phyloP scores from a whole-genome alignment of 2,888 invertebrate species.

The Anoncus sp. region DNA sequence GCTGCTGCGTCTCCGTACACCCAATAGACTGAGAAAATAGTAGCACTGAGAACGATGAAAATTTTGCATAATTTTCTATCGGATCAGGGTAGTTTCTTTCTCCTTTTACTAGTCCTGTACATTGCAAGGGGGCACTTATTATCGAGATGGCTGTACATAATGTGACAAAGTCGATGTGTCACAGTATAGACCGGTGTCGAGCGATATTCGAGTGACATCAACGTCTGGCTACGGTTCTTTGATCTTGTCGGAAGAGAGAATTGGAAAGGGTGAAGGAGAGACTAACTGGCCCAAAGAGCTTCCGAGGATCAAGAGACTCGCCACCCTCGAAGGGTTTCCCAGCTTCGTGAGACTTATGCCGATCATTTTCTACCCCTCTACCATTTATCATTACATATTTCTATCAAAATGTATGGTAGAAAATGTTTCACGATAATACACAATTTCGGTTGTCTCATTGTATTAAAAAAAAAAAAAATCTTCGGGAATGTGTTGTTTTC shows the following conservation, averaged over 20 bases:
- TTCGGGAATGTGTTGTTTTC: neutral
- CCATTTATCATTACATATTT: slow-evolving; percentile 11
- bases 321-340: slow-evolving; percentile 54
- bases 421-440: neutral
- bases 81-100: neutral
- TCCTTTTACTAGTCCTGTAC: neutral
- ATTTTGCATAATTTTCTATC: neutral
- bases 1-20: too few relatives aligned
- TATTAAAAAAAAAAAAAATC: neutral
- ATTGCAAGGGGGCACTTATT: neutral
- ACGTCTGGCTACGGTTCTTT: slow-evolving; percentile 67
- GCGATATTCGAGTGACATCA: slow-evolving; percentile 33
- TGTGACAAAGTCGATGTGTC: neutral
- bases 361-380: slow-evolving; percentile 37
- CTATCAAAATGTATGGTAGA: slow-evolving; percentile 9
- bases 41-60: too few relatives aligned
- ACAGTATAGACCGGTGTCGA: slow-evolving; percentile 13
- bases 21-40: too few relatives aligned
- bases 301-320: slow-evolving; percentile 57
- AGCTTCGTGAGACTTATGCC: slow-evolving; percentile 65
- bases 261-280: slow-evolving; percentile 67
- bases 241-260: slow-evolving; percentile 70
- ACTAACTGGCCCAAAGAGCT: slow-evolving; percentile 74
- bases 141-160: slow-evolving; percentile 3
- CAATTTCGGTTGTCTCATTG: neutral